Percentiles rank a stretch among this genome's conserved stretches.
phyloP scores from a whole-genome alignment of 1,140 invertebrate species.

The Drosophila azteca region DNA sequence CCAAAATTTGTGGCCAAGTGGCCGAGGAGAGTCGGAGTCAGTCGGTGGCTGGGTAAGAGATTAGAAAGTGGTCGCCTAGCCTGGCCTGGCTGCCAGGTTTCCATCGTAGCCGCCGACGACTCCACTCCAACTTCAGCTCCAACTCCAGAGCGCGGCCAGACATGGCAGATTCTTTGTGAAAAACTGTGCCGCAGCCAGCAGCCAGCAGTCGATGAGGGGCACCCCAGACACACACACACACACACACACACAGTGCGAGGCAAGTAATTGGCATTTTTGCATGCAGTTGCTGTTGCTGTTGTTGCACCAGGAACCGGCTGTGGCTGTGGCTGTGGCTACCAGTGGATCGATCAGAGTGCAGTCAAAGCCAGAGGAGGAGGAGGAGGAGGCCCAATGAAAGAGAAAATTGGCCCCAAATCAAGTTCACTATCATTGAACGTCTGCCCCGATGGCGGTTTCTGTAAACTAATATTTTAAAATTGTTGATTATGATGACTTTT shows the following conservation, averaged over 20 bases:
- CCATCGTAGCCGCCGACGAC: conserved; percentile 15
- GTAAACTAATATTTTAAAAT: conserved; percentile 69
- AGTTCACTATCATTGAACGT: conserved; percentile 64
- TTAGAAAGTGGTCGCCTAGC: conserved; percentile 59
- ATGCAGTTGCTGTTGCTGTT: conserved; percentile 28
- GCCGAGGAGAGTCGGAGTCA: background rate
- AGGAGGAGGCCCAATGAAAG: conserved; percentile 50
- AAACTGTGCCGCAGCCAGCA: conserved; percentile 50
- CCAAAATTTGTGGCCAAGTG: conserved; percentile 41
- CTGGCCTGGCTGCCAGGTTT: conserved; percentile 1
- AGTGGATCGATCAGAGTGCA: too few relatives aligned
- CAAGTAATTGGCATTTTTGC: conserved; percentile 65
- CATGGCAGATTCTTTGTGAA: conserved; percentile 49
- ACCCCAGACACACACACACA: conserved; percentile 21
- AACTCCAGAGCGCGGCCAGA: too few relatives aligned
- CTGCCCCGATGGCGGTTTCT: conserved; percentile 47
- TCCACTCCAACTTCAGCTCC: background rate
- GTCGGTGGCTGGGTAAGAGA: conserved; percentile 53
- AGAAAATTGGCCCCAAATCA: conserved; percentile 68
- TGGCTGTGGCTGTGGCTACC: too few relatives aligned
- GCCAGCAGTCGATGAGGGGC: conserved; percentile 3
- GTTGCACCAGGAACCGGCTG: conserved; percentile 43
- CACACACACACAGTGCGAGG: conserved; percentile 11
- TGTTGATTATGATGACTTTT: conserved; percentile 71
- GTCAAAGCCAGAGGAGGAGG: too few relatives aligned